A percentile compares a stretch with the other conserved stretches of the same genome.
phyloP scores from a whole-genome alignment of 2,113 vertebrate species.

The Narcine bancroftii region DNA sequence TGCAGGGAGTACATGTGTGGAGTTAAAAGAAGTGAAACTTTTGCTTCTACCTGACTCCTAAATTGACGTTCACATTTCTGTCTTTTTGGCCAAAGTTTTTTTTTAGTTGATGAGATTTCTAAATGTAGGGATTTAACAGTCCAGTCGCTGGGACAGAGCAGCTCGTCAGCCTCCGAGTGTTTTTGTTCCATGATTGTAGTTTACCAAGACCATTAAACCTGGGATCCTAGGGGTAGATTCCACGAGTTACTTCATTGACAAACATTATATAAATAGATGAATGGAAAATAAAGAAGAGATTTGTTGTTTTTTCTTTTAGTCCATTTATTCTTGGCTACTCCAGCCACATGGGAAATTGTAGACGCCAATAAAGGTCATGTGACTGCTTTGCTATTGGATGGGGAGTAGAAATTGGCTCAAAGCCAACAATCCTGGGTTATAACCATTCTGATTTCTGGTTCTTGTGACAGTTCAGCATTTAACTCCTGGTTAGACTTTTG shows the following conservation, averaged over 20 bases:
- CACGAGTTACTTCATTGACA: background rate
- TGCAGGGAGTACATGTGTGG: background rate
- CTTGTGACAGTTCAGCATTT: background rate
- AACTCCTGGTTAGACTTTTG: slow-evolving; percentile 39
- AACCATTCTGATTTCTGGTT: background rate
- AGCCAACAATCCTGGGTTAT: background rate
- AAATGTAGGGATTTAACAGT: background rate
- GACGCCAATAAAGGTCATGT: background rate
- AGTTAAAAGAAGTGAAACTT: background rate
- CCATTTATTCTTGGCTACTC: background rate
- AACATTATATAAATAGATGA: slow-evolving; percentile 10
- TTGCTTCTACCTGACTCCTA: background rate
- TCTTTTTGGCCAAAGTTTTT: background rate
- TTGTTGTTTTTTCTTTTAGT: background rate
- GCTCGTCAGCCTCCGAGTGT: too few relatives aligned
- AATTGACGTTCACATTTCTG: background rate
- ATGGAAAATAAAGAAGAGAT: slow-evolving; percentile 1
- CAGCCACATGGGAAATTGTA: background rate
- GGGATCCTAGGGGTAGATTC: background rate
- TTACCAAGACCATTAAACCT: background rate
- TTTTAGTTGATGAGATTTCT: background rate
- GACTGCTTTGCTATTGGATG: background rate
- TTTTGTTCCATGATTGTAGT: background rate
- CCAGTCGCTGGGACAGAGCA: background rate
- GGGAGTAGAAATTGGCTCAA: background rate